Conservation (phyloP, 2,113 vertebrate species). For the Numida meleagris region DNA sequence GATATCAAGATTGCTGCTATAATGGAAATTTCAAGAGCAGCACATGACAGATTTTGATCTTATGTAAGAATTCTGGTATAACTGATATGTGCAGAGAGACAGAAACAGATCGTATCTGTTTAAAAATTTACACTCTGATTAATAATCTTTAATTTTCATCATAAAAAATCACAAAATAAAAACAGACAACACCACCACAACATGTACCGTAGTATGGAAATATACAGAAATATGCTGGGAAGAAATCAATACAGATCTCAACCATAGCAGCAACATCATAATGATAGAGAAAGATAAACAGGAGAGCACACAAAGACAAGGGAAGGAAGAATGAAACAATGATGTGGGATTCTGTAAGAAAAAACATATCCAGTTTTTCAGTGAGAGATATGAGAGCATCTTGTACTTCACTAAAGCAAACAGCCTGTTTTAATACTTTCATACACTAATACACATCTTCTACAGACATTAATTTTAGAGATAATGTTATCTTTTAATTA, state of each 20-base stretch:
- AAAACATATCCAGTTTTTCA: background rate
- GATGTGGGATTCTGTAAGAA: background rate
- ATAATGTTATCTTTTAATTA: constrained; percentile 35
- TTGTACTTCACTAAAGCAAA: constrained; percentile 8
- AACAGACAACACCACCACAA: background rate
- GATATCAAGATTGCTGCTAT: background rate
- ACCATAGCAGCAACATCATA: background rate
- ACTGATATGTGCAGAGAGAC: background rate
- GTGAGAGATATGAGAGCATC: background rate
- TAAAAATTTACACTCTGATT: background rate
- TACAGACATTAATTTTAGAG: constrained; percentile 3
- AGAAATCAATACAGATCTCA: background rate
- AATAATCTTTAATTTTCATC: background rate
- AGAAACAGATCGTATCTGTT: background rate
- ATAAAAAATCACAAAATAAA: background rate
- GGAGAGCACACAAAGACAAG: background rate
- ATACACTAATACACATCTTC: background rate
- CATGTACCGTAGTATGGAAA: background rate
- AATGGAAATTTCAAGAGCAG: background rate
- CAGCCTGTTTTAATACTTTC: background rate
- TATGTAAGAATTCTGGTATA: background rate
- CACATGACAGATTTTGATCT: background rate
- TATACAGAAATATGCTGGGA: background rate
- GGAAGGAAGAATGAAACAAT: background rate
- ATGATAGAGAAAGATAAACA: background rate